Conservation (phyloP, 2,888 invertebrate species). For the Listrodromus nycthemerus region DNA sequence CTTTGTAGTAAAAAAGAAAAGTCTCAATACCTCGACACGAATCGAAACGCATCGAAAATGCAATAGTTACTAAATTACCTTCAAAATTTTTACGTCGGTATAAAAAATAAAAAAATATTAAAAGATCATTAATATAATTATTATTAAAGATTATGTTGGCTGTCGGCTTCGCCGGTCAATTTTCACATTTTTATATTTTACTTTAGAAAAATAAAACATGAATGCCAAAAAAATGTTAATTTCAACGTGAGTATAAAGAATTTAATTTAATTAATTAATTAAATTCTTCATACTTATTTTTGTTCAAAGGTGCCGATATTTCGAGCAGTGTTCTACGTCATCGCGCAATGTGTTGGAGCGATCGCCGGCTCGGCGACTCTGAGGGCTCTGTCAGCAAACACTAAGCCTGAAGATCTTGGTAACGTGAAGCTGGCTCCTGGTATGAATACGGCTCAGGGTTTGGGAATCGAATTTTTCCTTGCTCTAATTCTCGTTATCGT, state of each 20-base stretch:
- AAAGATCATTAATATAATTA: too few relatives aligned
- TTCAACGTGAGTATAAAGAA: neutral
- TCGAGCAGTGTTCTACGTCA: conserved; percentile 91
- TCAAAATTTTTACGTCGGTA: too few relatives aligned
- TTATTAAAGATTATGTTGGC: too few relatives aligned
- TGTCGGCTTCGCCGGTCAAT: too few relatives aligned
- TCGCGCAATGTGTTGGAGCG: conserved; percentile 93
- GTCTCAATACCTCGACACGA: too few relatives aligned
- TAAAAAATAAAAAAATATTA: too few relatives aligned
- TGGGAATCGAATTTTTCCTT: conserved; percentile 95
- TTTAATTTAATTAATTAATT: too few relatives aligned
- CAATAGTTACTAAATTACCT: too few relatives aligned
- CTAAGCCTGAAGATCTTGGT: conserved; percentile 88
- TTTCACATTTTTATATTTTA: too few relatives aligned
- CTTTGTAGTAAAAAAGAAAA: too few relatives aligned
- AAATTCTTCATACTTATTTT: too few relatives aligned
- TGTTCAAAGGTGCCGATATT: conserved; percentile 86
- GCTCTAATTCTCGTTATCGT: conserved; percentile 95
- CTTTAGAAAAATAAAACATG: neutral
- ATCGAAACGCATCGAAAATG: too few relatives aligned
- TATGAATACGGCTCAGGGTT: conserved; percentile 91
- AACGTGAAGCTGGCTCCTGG: conserved; percentile 88
- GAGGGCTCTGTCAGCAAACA: conserved; percentile 90
- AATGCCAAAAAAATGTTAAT: neutral
- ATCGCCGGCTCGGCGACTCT: conserved; percentile 92